These are phyloP conservation scores for Danio choprae DNA, from an alignment of 2,797 vertebrate species.

Conservation along the genomic window DNA sequence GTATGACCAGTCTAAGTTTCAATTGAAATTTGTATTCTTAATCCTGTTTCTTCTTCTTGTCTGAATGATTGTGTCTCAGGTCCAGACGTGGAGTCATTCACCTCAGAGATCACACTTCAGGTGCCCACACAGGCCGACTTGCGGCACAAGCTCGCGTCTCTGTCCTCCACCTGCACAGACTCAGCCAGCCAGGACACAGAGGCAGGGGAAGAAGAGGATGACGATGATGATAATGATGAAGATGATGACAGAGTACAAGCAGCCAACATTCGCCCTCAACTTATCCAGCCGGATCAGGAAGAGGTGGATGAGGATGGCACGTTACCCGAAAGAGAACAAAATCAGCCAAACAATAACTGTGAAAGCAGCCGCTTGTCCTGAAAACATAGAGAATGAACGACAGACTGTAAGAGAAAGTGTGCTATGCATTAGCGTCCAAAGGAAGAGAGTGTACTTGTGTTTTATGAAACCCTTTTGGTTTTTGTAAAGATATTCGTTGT, in stretches of 20 bases:
- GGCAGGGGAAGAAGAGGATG: constrained; percentile 77
- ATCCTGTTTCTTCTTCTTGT: background rate
- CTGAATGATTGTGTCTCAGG: constrained; percentile 67
- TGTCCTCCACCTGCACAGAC: constrained; percentile 83
- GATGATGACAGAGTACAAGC: constrained; percentile 55
- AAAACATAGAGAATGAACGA: constrained; percentile 33
- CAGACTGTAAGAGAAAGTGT: constrained; percentile 44
- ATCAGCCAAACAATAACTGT: constrained; percentile 67
- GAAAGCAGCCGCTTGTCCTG: constrained; percentile 80
- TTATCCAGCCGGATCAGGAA: constrained; percentile 80
- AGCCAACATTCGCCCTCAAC: constrained; percentile 58
- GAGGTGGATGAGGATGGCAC: constrained; percentile 79
- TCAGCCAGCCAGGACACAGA: constrained; percentile 82
- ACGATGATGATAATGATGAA: constrained; percentile 67
- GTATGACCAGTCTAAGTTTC: background rate
- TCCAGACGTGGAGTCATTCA: constrained; percentile 77
- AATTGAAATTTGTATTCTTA: background rate
- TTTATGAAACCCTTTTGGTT: constrained; percentile 50
- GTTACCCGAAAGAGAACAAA: constrained; percentile 49
- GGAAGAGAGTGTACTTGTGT: constrained; percentile 49
- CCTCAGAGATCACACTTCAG: constrained; percentile 85
- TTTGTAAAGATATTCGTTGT: constrained; percentile 63
- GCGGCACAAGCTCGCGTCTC: constrained; percentile 82
- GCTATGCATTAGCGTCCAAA: constrained; percentile 60
- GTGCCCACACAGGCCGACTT: constrained; percentile 85